Evolutionary conservation across 92 coral and sea anemone genomes (phyloP).

Genomic region (Zoanthus solanderi): DNA sequence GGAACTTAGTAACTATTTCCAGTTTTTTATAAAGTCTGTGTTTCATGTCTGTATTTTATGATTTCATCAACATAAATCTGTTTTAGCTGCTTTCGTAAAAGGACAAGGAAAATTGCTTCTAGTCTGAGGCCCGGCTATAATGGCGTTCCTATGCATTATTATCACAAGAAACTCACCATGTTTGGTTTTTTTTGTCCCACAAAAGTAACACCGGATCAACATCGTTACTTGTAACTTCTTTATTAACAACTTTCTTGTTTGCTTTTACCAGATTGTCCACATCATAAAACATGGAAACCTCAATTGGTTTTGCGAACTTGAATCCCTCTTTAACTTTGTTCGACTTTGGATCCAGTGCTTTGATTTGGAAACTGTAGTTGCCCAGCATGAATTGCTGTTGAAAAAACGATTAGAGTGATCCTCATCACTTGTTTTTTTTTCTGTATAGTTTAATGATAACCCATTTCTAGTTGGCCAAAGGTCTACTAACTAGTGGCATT

Average conservation of each 20-base stretch:
- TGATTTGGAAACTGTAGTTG: slow-evolving; percentile 96
- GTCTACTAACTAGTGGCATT: too few relatives aligned
- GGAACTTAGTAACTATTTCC: too few relatives aligned
- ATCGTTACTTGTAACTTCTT: slow-evolving; percentile 87
- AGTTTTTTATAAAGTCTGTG: too few relatives aligned
- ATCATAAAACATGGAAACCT: slow-evolving; percentile 93
- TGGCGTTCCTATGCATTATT: neutral
- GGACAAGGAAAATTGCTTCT: too few relatives aligned
- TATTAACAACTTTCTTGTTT: slow-evolving; percentile 86
- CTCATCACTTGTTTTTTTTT: too few relatives aligned
- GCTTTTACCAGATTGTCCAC: slow-evolving; percentile 93
- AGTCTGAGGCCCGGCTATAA: neutral
- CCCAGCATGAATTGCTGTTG: slow-evolving; percentile 98
- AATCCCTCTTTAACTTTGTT: slow-evolving; percentile 83
- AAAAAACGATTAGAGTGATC: neutral
- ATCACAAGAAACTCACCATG: slow-evolving; percentile 71
- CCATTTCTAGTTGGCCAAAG: too few relatives aligned
- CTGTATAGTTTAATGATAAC: too few relatives aligned
- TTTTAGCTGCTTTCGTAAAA: too few relatives aligned
- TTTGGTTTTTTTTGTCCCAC: slow-evolving; percentile 90
- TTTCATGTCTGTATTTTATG: too few relatives aligned
- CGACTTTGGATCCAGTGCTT: slow-evolving; percentile 81
- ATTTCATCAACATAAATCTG: too few relatives aligned
- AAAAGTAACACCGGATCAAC: slow-evolving; percentile 93
- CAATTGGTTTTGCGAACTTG: slow-evolving; percentile 89